phyloP scores from a whole-genome alignment of 2,113 vertebrate genomes.

The Lonchura striata region DNA sequence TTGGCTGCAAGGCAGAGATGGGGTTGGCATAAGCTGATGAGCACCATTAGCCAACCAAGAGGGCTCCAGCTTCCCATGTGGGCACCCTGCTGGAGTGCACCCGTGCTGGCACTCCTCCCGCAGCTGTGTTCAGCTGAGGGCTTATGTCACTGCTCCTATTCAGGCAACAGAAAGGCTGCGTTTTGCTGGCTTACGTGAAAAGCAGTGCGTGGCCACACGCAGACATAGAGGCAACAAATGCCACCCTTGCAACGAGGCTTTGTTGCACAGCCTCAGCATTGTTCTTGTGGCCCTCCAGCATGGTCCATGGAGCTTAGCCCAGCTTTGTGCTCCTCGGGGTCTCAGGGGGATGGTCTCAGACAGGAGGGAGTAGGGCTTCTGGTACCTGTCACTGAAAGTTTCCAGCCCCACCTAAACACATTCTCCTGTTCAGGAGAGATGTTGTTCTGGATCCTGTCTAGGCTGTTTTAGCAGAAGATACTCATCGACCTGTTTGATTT shows the following conservation, averaged over 20 bases:
- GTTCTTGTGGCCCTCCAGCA: slow-evolving; percentile 52
- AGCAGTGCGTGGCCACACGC: slow-evolving; percentile 48
- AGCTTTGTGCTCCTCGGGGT: slow-evolving; percentile 6
- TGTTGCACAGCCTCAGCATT: slow-evolving; percentile 54
- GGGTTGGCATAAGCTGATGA: neutral
- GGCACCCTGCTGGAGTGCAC: neutral
- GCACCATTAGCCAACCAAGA: neutral
- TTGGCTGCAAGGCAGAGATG: neutral
- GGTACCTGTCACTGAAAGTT: neutral
- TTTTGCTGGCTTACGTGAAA: slow-evolving; percentile 64
- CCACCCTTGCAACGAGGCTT: slow-evolving; percentile 57
- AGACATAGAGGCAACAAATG: slow-evolving; percentile 50
- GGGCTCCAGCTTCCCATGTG: neutral
- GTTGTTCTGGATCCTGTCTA: neutral
- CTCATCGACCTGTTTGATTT: neutral
- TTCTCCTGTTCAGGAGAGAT: neutral
- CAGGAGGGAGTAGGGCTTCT: neutral
- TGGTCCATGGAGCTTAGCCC: slow-evolving; percentile 26
- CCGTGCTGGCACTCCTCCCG: slow-evolving; percentile 36
- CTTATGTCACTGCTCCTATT: slow-evolving; percentile 57
- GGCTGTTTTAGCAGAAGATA: neutral
- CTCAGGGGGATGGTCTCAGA: neutral
- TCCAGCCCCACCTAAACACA: neutral
- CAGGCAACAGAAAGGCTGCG: slow-evolving; percentile 52
- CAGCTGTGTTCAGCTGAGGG: slow-evolving; percentile 54